Conservation (phyloP, 2,888 invertebrate species). For the Chalcosyrphus nemorum region DNA sequence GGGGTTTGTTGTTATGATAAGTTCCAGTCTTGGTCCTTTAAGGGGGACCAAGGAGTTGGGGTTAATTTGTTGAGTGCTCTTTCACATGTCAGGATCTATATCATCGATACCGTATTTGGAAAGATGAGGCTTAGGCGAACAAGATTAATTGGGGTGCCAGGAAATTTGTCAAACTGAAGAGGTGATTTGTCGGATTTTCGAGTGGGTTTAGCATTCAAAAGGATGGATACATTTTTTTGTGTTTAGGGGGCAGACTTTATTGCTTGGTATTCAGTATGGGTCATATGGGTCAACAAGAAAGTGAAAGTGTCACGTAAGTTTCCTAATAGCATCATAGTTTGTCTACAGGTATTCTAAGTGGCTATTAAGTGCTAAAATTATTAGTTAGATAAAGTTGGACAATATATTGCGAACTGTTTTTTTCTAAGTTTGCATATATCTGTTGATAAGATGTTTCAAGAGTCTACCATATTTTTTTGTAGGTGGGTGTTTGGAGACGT, state of each 20-base stretch:
- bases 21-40: neutral
- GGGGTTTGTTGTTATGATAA: conserved; percentile 1
- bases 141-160: conserved; percentile 45
- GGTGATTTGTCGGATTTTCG: conserved; percentile 35
- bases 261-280: too few species aligned
- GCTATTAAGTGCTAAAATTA: too few species aligned
- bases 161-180: conserved; percentile 31
- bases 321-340: too few species aligned
- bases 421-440: too few species aligned
- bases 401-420: too few species aligned
- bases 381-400: too few species aligned
- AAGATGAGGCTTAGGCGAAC: neutral
- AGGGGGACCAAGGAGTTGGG: neutral
- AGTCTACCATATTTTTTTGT: too few species aligned
- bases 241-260: neutral
- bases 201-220: neutral
- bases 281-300: too few species aligned
- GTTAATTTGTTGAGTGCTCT: conserved; percentile 64
- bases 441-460: too few species aligned
- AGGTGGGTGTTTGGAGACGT: too few species aligned
- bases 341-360: too few species aligned
- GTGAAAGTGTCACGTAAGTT: too few species aligned
- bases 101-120: conserved; percentile 33
- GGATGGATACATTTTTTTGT: neutral
- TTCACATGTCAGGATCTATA: conserved; percentile 25